Conservation (phyloP, 2,797 vertebrate species). For the Mormyrus proboscirostris region DNA sequence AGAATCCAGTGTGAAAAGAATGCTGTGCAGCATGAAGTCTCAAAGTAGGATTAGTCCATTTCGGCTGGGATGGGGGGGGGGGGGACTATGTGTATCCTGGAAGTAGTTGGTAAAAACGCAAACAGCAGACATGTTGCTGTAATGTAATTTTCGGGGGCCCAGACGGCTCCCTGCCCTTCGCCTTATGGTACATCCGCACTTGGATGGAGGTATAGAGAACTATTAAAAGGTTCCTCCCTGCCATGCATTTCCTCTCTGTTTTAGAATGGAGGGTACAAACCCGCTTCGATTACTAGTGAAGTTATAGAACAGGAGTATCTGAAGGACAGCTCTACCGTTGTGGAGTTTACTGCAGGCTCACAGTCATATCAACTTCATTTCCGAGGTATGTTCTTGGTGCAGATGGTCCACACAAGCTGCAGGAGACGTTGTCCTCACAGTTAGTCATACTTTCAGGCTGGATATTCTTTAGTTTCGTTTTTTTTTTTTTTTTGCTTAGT, state of each 20-base stretch:
- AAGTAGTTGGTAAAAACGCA: not conserved
- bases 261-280: constrained; percentile 4
- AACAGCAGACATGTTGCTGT: not conserved
- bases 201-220: not conserved
- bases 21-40: not conserved
- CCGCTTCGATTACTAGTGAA: constrained; percentile 42
- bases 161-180: not conserved
- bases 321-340: constrained; percentile 36
- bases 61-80: not conserved
- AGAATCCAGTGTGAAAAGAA: not conserved
- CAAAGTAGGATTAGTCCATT: not conserved
- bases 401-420: not conserved
- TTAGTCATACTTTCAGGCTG: not conserved
- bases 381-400: constrained; percentile 41
- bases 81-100: not conserved
- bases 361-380: constrained; percentile 58
- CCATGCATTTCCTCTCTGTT: not conserved
- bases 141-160: not conserved
- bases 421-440: not conserved
- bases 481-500: not conserved
- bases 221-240: not conserved
- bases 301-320: constrained; percentile 55
- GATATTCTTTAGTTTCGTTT: not conserved
- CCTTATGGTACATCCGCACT: not conserved
- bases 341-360: constrained; percentile 53